A percentile compares a stretch with the other conserved stretches of the same genome.
These are phyloP conservation scores for Zingel zingel DNA, from an alignment of 2,113 vertebrate genomes.

Conservation along the genomic window DNA sequence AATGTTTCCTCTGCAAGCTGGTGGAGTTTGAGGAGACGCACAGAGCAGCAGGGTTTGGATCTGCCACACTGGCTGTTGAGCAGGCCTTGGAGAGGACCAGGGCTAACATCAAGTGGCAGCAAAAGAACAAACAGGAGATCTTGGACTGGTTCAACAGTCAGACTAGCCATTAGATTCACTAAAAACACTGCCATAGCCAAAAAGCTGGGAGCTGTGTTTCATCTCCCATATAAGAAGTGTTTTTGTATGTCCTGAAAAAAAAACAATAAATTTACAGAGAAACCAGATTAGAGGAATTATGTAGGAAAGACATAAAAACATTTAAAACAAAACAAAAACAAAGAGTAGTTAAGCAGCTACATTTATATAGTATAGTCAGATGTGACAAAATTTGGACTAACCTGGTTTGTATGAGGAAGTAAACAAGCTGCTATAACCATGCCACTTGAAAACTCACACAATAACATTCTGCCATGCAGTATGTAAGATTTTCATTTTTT, in stretches of 20 bases:
- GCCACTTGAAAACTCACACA: background rate
- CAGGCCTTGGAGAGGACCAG: slow-evolving; percentile 90
- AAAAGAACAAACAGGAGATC: slow-evolving; percentile 79
- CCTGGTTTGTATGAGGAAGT: background rate
- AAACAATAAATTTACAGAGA: background rate
- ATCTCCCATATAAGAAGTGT: background rate
- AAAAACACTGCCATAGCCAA: background rate
- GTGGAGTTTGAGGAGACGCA: slow-evolving; percentile 86
- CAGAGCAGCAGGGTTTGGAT: slow-evolving; percentile 85
- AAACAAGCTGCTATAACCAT: background rate
- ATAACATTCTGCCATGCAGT: background rate
- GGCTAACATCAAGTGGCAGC: slow-evolving; percentile 90
- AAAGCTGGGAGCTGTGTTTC: no score
- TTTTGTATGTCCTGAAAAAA: background rate
- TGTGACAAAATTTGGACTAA: background rate
- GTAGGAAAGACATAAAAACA: background rate
- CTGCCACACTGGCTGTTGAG: slow-evolving; percentile 87
- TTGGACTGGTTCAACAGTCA: slow-evolving; percentile 80
- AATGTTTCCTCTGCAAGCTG: slow-evolving; percentile 79
- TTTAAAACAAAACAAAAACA: background rate
- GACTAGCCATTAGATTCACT: background rate
- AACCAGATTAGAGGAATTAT: background rate
- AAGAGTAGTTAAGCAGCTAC: background rate
- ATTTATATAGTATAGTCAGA: background rate
- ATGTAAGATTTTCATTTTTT: background rate